phyloP scores from a whole-genome alignment of 2,113 vertebrate species.

The Sphaerodactylus townsendi region DNA sequence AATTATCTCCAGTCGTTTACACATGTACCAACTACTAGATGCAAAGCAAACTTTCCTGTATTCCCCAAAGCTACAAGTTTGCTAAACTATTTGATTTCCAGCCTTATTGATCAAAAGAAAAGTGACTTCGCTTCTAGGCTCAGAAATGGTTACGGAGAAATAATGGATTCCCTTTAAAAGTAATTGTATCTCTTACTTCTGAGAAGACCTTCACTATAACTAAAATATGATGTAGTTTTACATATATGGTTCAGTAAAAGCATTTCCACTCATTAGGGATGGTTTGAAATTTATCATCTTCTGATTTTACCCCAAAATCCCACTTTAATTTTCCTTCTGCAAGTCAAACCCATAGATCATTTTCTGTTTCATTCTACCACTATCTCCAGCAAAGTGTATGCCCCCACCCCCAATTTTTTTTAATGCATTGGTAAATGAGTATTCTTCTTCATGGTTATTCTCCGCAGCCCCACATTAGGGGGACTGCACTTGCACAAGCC shows the following conservation, averaged over 20 bases:
- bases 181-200: neutral
- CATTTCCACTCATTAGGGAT: neutral
- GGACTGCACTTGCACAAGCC: no score
- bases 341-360: no score
- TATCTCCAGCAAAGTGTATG: no score
- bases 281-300: no score
- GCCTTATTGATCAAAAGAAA: constrained; percentile 1
- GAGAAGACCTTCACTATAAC: neutral
- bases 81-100: neutral
- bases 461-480: no score
- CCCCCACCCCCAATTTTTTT: no score
- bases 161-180: constrained; percentile 7
- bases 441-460: no score
- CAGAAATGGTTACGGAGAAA: neutral
- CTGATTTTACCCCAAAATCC: no score
- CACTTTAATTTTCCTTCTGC: no score
- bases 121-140: neutral
- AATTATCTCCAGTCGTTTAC: constrained; percentile 10
- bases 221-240: constrained; percentile 11
- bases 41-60: neutral
- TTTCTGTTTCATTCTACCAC: no score
- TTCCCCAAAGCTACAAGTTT: constrained; percentile 7
- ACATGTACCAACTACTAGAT: neutral
- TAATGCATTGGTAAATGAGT: no score
- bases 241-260: constrained; percentile 14